Evolutionary conservation across 2,888 invertebrate species (phyloP).

Genomic region (Malthinus flaveolus): DNA sequence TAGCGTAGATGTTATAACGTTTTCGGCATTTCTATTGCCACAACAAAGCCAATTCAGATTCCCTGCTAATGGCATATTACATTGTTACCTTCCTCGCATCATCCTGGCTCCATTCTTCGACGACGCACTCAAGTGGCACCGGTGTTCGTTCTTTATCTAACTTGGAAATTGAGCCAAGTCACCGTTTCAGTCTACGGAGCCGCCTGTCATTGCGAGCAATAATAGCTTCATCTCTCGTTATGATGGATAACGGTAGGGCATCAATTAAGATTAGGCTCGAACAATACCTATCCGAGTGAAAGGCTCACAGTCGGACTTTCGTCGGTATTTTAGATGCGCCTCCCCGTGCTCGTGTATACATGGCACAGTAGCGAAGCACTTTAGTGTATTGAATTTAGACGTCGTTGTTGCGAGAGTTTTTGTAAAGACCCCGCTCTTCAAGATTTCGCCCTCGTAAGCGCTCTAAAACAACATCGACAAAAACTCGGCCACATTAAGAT

Average conservation of each 20-base stretch:
- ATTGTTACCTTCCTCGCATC: constrained; percentile 54
- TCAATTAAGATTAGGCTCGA: constrained; percentile 56
- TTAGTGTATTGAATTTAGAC: constrained; percentile 56
- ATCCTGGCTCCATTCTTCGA: constrained; percentile 43
- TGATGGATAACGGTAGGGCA: constrained; percentile 56
- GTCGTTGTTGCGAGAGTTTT: constrained; percentile 47
- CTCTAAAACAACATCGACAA: constrained; percentile 31
- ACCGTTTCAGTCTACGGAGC: constrained; percentile 29
- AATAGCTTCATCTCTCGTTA: constrained; percentile 49
- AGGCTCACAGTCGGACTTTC: constrained; percentile 35
- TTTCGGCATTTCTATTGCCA: constrained; percentile 35
- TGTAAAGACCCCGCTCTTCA: constrained; percentile 40
- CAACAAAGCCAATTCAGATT: constrained; percentile 58
- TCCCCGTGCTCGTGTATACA: constrained; percentile 38
- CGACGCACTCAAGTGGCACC: constrained; percentile 44
- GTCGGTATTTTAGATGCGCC: constrained; percentile 32
- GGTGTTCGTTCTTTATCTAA: constrained; percentile 34
- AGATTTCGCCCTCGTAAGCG: constrained; percentile 39
- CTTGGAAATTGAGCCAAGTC: constrained; percentile 24
- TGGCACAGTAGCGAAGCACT: constrained; percentile 48
- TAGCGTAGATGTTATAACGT: constrained; percentile 26
- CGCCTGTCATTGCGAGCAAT: constrained; percentile 49
- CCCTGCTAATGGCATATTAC: constrained; percentile 58
- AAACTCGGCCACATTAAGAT: constrained; percentile 31
- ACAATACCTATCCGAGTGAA: constrained; percentile 52